Evolutionary conservation across 2,113 vertebrate genomes (phyloP).

Genomic region (Centropus bengalensis): DNA sequence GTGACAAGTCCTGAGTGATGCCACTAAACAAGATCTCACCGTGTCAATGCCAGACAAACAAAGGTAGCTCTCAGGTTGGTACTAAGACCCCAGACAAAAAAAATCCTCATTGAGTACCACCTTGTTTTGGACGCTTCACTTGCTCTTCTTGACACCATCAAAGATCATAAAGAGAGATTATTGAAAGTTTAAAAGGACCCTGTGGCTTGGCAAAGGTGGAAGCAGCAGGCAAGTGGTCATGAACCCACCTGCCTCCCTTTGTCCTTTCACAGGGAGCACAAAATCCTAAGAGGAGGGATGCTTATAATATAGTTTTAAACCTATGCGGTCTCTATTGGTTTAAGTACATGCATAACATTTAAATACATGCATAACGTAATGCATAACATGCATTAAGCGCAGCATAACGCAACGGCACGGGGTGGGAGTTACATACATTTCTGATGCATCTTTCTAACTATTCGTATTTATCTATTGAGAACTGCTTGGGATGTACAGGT

Average conservation of each 20-base stretch:
- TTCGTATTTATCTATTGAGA: background rate
- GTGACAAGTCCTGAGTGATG: constrained; percentile 69
- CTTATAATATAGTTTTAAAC: background rate
- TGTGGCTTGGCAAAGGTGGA: background rate
- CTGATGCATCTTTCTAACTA: background rate
- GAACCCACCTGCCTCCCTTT: background rate
- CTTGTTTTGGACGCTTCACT: background rate
- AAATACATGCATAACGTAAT: too few relatives aligned
- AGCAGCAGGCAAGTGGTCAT: background rate
- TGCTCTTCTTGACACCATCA: fast-evolving
- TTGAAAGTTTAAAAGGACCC: fast-evolving
- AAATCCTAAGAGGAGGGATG: background rate
- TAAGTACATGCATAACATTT: fast-evolving
- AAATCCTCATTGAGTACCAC: background rate
- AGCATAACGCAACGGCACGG: background rate
- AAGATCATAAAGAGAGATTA: background rate
- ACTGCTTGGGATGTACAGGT: background rate
- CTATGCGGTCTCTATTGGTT: fast-evolving
- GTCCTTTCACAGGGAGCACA: background rate
- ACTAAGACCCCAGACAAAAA: background rate
- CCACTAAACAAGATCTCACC: constrained; percentile 37
- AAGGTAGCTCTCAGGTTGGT: background rate
- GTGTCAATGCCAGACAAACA: constrained; percentile 35
- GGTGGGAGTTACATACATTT: background rate
- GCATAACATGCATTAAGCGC: too few relatives aligned